Base-by-base conservation (phyloP, 2,888 invertebrate genomes). In the Pterobdella sp. region DNA sequence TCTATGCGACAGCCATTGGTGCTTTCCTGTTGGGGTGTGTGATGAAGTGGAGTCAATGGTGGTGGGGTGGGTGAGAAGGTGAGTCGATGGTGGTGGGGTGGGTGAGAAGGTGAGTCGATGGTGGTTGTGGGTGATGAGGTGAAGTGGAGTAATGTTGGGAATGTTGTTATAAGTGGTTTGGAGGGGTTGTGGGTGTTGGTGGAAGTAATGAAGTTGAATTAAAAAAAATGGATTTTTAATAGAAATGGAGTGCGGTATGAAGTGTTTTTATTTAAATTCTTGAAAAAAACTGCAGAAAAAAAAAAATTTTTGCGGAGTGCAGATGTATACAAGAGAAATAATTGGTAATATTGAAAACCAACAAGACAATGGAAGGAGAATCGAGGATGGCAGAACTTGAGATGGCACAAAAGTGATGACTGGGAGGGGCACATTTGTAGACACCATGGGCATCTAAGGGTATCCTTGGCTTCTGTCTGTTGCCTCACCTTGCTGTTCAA, bases 391-490 rank as follows among this genome's bases (percentile, higher is more conserved):
- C 93, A 93, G 65, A 93, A 86, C 83, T 94, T 93, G 73, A 96
- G 87, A 84, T 96, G 96, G 82, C 94, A 95, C 56, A 96, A 87
- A 77, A 96, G 86, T 0, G 92, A 90, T 84, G 94, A 94, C 32
- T 96, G 86, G 49, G 89, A 88, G 72, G 90, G 88, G 80, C 94
- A 95, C 84, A 94, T 91, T 31, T 95, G 85, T 4, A 91, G 91
- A 83, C 96, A 96, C 95, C 95, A 96, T 0, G 96, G 95, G 82
- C 96, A 96, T 81, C 91, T 90, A 70, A 94, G 87, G 85, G 94
- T 93, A 80, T 92, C 91, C 76, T 93, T 90, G 14, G 93, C 92
- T 84, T 94, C 94, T 0, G 94, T 95, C 85, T 94, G 94, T 82
- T 95, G 95, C 66, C 94, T 87, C 64, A 92, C 92, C 82, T 93